phyloP scores from a whole-genome alignment of 1,140 invertebrate species.

The Danaus melanippus region DNA sequence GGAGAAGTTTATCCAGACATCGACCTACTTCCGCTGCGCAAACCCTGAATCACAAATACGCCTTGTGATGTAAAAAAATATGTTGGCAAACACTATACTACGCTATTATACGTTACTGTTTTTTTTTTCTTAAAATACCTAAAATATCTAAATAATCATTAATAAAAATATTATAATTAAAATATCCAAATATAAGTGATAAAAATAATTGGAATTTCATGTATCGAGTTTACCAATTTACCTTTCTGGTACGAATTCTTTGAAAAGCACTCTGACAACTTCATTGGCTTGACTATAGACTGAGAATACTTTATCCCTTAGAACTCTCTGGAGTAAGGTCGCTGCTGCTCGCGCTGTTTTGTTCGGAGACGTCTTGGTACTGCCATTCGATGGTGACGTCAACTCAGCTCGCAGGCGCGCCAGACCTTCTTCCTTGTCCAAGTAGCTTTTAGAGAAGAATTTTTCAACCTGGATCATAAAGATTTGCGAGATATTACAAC shows the following conservation, averaged over 20 bases:
- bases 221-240: slow-evolving; percentile 49
- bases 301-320: slow-evolving; percentile 88
- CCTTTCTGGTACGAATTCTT: slow-evolving; percentile 84
- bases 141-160: too few species aligned
- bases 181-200: too few species aligned
- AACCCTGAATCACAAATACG: slow-evolving; percentile 71
- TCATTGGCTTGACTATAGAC: slow-evolving; percentile 87
- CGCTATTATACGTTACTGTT: too few species aligned
- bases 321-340: slow-evolving; percentile 81
- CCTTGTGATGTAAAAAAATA: slow-evolving; percentile 17
- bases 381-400: slow-evolving; percentile 65
- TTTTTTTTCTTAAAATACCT: background rate
- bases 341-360: slow-evolving; percentile 86
- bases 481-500: background rate
- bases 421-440: slow-evolving; percentile 92
- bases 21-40: slow-evolving; percentile 83
- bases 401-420: slow-evolving; percentile 83
- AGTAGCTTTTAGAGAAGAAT: slow-evolving; percentile 94
- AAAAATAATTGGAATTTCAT: slow-evolving; percentile 5
- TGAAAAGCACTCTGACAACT: slow-evolving; percentile 83
- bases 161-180: too few species aligned
- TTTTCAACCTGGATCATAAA: slow-evolving; percentile 83
- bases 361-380: slow-evolving; percentile 72
- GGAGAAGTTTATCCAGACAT: slow-evolving; percentile 86
- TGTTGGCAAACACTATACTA: background rate